Percentiles rank a stretch among this genome's conserved stretches.
Conservation (phyloP, 2,113 vertebrate species). For the Periophthalmus modestus region DNA sequence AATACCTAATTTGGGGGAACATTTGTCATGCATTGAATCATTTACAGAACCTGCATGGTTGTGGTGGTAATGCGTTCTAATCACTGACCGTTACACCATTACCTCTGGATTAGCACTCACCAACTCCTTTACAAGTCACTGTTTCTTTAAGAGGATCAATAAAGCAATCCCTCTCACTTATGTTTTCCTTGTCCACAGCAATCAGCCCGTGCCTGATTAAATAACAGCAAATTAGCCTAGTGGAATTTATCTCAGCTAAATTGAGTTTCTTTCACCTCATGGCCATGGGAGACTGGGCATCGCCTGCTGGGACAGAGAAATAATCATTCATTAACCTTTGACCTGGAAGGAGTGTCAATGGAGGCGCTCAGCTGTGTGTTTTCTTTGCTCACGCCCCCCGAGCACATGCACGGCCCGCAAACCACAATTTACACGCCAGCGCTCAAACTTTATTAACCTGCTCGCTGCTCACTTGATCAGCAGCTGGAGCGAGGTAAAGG, state of each 20-base stretch:
- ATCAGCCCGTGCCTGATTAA: constrained; percentile 67
- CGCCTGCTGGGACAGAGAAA: constrained; percentile 73
- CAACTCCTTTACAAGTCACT: constrained; percentile 36
- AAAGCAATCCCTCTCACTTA: constrained; percentile 72
- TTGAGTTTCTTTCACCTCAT: constrained; percentile 72
- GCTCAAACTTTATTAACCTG: constrained; percentile 68
- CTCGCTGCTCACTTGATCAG: constrained; percentile 44
- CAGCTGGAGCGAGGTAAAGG: constrained; percentile 24
- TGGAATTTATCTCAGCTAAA: constrained; percentile 67
- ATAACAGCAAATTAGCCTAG: constrained; percentile 69
- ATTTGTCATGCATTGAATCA: constrained; percentile 13
- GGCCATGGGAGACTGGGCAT: constrained; percentile 66
- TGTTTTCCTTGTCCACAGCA: constrained; percentile 67
- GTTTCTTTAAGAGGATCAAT: constrained; percentile 64
- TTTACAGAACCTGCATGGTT: constrained; percentile 30
- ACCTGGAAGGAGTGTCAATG: constrained; percentile 68
- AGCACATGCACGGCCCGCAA: constrained; percentile 45
- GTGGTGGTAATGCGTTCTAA: constrained; percentile 45
- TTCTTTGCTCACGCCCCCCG: constrained; percentile 12
- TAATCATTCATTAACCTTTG: constrained; percentile 82
- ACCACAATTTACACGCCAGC: constrained; percentile 57
- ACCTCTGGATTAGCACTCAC: constrained; percentile 53
- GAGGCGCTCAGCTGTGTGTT: constrained; percentile 53
- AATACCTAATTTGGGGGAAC: background rate
- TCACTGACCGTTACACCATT: constrained; percentile 63